phyloP scores from a whole-genome alignment of 2,888 invertebrate species.

The Colostygia pectinataria region DNA sequence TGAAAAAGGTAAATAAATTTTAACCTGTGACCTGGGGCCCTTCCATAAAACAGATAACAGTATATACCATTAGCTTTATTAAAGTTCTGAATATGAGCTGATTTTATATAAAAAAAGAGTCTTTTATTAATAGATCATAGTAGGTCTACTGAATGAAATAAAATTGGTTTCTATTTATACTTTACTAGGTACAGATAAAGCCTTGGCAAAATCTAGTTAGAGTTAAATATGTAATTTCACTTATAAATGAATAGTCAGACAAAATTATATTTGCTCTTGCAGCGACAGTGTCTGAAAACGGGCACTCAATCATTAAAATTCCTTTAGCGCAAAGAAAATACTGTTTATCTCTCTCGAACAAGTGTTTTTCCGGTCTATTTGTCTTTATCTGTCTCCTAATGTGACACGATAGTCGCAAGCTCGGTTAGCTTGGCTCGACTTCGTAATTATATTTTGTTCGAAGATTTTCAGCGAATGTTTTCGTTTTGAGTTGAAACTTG shows the following conservation, averaged over 20 bases:
- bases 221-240: too few species aligned
- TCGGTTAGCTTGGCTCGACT: slow-evolving; percentile 67
- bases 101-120: too few species aligned
- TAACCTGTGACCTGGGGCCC: too few species aligned
- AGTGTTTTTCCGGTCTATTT: slow-evolving; percentile 79
- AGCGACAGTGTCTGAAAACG: slow-evolving; percentile 10
- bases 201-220: too few species aligned
- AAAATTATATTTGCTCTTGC: slow-evolving; percentile 10
- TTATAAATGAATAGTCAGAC: not conserved
- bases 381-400: slow-evolving; percentile 78
- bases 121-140: too few species aligned
- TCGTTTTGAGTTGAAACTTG: slow-evolving; percentile 9
- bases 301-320: slow-evolving; percentile 76
- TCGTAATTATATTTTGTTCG: slow-evolving; percentile 32
- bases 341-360: slow-evolving; percentile 71
- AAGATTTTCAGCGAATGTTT: slow-evolving; percentile 25
- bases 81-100: too few species aligned
- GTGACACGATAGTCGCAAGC: slow-evolving; percentile 77
- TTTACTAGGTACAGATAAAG: too few species aligned
- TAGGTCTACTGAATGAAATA: too few species aligned
- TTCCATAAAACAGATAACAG: too few species aligned
- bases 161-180: too few species aligned
- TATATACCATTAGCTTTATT: too few species aligned
- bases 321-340: slow-evolving; percentile 60
- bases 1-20: too few species aligned